Conservation (phyloP, 1,140 invertebrate species). For the Brachionus manjavacas region DNA sequence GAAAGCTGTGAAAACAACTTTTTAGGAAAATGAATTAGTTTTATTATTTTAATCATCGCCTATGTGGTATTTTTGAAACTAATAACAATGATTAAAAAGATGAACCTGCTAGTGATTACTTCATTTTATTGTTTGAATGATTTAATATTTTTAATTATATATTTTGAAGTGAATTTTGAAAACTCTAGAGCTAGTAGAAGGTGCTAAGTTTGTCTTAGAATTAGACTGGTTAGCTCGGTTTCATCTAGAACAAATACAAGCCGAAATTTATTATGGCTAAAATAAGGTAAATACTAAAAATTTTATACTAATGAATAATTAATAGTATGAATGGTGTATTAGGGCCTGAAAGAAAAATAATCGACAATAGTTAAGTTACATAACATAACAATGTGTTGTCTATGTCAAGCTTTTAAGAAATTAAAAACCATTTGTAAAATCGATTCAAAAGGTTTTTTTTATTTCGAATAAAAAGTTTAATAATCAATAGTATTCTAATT, state of each 20-base stretch:
- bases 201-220: not conserved
- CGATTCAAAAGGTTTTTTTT: not conserved
- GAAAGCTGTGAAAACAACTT: no score
- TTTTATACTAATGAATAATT: not conserved
- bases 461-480: not conserved
- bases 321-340: not conserved
- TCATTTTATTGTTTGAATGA: no score
- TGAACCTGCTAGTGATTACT: no score
- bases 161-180: not conserved
- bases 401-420: not conserved
- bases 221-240: not conserved
- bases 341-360: not conserved
- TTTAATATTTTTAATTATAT: no score
- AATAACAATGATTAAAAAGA: no score
- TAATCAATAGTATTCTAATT: conserved; percentile 4
- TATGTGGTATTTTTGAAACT: no score
- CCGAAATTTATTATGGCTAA: not conserved
- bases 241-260: not conserved
- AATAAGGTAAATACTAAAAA: not conserved
- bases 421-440: not conserved
- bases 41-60: no score
- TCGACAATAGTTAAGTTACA: not conserved
- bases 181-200: not conserved
- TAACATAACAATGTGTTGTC: not conserved
- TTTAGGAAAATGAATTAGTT: no score